Evolutionary conservation across 1,140 invertebrate species (phyloP).

Genomic region (Anastrepha obliqua): DNA sequence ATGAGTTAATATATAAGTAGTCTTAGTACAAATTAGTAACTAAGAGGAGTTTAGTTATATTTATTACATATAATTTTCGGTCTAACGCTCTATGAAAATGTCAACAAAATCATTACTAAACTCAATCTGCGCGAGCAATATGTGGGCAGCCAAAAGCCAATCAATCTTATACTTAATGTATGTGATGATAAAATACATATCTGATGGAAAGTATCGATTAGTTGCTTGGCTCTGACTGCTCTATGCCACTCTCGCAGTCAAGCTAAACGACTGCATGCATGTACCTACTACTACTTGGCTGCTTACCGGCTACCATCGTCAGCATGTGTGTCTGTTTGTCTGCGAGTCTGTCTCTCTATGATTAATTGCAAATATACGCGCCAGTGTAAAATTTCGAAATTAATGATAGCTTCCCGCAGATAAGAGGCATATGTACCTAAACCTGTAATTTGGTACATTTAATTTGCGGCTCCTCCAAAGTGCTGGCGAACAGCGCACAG

Average conservation of each 20-base stretch:
- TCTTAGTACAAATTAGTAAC: background rate
- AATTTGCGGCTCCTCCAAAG: slow-evolving; percentile 17
- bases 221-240: background rate
- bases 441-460: slow-evolving; percentile 30
- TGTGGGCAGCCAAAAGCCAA: background rate
- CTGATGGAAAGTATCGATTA: slow-evolving; percentile 13
- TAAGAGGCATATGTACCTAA: background rate
- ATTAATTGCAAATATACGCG: background rate
- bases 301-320: background rate
- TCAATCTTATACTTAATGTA: background rate
- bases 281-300: background rate
- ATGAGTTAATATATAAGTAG: background rate
- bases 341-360: background rate
- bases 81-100: background rate
- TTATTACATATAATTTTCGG: background rate
- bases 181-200: background rate
- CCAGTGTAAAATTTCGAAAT: background rate
- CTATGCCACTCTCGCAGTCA: background rate
- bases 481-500: background rate
- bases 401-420: slow-evolving; percentile 40
- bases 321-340: background rate
- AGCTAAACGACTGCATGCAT: background rate
- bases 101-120: background rate
- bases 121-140: background rate
- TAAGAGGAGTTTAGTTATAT: background rate